These are phyloP conservation scores for Hemichromis elongatus DNA, from an alignment of 2,113 vertebrate species.

Conservation along the genomic window DNA sequence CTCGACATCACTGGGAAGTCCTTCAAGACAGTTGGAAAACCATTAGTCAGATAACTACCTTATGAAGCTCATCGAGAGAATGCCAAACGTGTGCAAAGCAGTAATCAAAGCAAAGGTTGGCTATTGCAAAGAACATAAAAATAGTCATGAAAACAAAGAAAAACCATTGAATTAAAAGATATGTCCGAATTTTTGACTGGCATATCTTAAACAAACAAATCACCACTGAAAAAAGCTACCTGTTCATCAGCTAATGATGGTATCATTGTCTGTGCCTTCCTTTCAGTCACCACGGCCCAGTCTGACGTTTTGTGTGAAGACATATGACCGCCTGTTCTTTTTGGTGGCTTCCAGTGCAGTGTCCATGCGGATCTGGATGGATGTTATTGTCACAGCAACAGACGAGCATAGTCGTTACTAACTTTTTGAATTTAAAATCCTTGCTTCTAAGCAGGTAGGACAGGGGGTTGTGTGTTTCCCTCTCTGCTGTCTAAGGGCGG, in stretches of 20 bases:
- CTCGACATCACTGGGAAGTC: not conserved
- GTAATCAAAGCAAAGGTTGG: not conserved
- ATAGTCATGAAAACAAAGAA: not conserved
- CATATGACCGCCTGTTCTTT: conserved; percentile 88
- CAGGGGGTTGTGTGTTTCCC: not conserved
- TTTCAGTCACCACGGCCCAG: conserved; percentile 81
- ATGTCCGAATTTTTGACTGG: not conserved
- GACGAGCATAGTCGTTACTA: conserved; percentile 83
- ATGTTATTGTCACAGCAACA: conserved; percentile 85
- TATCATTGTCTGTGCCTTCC: not conserved
- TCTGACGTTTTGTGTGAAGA: conserved; percentile 90
- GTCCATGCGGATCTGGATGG: conserved; percentile 93
- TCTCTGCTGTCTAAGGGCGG: not conserved
- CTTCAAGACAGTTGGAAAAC: not conserved
- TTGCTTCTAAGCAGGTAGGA: not conserved
- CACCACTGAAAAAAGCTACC: not conserved
- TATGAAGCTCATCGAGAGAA: not conserved
- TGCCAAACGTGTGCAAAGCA: not conserved
- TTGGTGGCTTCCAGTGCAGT: conserved; percentile 82
- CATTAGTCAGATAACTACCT: not conserved
- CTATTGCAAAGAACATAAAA: not conserved
- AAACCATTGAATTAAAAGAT: accelerated
- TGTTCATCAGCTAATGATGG: not conserved
- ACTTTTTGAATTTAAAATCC: conserved; percentile 24
- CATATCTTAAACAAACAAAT: not conserved